phyloP scores from a whole-genome alignment of 2,113 vertebrate genomes.

The Capreolus pygargus region DNA sequence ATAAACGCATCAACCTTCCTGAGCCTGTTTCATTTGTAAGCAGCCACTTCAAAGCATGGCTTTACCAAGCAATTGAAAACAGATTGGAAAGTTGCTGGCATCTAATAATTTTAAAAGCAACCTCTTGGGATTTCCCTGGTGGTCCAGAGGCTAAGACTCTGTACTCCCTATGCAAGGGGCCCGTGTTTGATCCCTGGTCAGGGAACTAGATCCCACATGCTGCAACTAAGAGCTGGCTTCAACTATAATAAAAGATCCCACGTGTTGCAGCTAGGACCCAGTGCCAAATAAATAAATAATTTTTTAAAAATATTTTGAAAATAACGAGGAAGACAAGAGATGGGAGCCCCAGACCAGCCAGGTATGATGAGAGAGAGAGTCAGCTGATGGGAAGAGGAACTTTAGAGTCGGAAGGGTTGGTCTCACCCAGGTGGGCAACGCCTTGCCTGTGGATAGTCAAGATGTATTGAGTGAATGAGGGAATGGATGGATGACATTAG shows the following conservation, averaged over 20 bases:
- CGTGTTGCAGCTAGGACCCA: not conserved
- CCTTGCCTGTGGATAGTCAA: not conserved
- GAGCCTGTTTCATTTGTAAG: not conserved
- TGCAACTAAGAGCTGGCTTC: not conserved
- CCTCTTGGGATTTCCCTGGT: not conserved
- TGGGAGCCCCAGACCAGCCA: not conserved
- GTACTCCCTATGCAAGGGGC: not conserved
- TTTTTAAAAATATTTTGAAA: not conserved
- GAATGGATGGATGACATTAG: not conserved
- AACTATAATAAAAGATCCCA: not conserved
- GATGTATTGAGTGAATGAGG: not conserved
- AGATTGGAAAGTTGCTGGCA: not conserved
- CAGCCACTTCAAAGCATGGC: not conserved
- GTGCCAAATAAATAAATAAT: not conserved
- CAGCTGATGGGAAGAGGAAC: not conserved
- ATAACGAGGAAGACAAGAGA: not conserved
- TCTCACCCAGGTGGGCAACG: not conserved
- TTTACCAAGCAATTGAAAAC: not conserved
- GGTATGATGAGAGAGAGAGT: not conserved
- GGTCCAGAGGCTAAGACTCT: not conserved
- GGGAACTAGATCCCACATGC: not conserved
- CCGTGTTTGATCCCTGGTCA: not conserved
- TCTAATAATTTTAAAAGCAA: not conserved
- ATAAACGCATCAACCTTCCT: not conserved
- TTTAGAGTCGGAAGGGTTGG: not conserved